These are phyloP conservation scores for Heliconius hortense DNA, from an alignment of 2,888 invertebrate genomes.

Conservation along the genomic window DNA sequence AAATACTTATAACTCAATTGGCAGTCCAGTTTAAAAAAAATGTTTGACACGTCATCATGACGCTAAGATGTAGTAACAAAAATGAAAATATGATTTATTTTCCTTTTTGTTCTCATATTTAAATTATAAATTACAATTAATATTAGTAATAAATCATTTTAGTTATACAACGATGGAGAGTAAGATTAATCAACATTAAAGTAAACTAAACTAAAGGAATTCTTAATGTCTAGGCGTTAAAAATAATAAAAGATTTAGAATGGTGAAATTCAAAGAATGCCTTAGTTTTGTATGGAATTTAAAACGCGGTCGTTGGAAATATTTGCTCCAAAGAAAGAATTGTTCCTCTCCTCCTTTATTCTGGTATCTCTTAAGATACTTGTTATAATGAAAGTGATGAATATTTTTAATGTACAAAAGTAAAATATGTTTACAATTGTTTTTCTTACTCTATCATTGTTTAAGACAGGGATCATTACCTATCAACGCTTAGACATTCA, in stretches of 20 bases:
- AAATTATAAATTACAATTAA: neutral
- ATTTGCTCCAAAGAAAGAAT: conserved; percentile 37
- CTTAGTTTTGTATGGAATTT: conserved; percentile 39
- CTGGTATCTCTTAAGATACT: conserved; percentile 34
- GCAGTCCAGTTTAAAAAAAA: no score
- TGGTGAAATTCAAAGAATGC: conserved; percentile 37
- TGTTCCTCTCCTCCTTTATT: conserved; percentile 30
- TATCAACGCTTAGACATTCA: neutral
- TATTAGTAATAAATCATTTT: neutral
- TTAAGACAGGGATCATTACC: neutral
- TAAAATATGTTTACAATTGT: conserved; percentile 7
- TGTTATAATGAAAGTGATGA: conserved; percentile 35
- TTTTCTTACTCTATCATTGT: conserved; percentile 5
- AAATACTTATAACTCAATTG: no score
- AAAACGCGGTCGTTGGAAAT: conserved; percentile 39
- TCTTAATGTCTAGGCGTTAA: conserved; percentile 34
- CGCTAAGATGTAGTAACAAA: neutral
- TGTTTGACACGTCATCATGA: no score
- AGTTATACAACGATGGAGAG: no score
- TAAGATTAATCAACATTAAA: conserved; percentile 22
- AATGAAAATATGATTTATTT: neutral
- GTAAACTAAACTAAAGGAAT: conserved; percentile 29
- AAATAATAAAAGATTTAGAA: conserved; percentile 40
- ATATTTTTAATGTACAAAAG: conserved; percentile 28
- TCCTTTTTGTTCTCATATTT: no score